Base-by-base conservation (phyloP, 2,113 vertebrate species). In the Ochotona princeps region DNA sequence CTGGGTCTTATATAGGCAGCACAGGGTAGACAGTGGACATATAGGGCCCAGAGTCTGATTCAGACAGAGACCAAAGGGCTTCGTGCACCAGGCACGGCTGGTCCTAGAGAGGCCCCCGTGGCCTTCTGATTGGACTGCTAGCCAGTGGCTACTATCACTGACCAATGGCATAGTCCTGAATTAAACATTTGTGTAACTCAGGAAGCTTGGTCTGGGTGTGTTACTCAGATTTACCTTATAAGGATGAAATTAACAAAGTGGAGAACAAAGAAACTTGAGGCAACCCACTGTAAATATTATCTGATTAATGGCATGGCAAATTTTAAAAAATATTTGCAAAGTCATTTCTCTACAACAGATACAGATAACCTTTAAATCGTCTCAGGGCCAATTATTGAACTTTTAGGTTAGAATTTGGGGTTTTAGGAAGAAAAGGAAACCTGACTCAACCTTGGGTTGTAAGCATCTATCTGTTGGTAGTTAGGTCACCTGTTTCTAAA, bases 311-410 rank as follows among this genome's bases (percentile, higher is more conserved):
- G 12, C 82, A 10, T 91, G n/a, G 47, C 28, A 63, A 8, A 47
- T 17, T 83, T 85, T 86, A 9, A 35, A 65, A 44, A 81, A 84
- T 90, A 60, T 83, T 92, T 90, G 17, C 74, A 88, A 90, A 74
- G 7, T 21, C 26, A 76, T 75, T 7, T 23, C 72, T 73, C 23
- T 30, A 14, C 15, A 72, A 73, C 30, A 57, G 70, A 61, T 80
- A 87, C 38, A 67, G n/a, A 47, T 67, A 65, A 11, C 2, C 26
- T 76, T 82, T 28, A 72, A 8, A 44, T 60, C 6, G 20, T 47
- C 82, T 76, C 25, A n/a, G 21, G 73, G 57, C 23, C 65, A 82
- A 26, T 61, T 5, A 6, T 80, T 1, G 84, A 35, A 74, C 49
- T 86, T 86, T 86, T 57, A 47, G 35, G 60, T 69, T 74, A 83